Evolutionary conservation across 1,140 invertebrate species (phyloP), one percentile per base, ranked within the genome.

Genomic region (Neoseiulus cucumeris): DNA sequence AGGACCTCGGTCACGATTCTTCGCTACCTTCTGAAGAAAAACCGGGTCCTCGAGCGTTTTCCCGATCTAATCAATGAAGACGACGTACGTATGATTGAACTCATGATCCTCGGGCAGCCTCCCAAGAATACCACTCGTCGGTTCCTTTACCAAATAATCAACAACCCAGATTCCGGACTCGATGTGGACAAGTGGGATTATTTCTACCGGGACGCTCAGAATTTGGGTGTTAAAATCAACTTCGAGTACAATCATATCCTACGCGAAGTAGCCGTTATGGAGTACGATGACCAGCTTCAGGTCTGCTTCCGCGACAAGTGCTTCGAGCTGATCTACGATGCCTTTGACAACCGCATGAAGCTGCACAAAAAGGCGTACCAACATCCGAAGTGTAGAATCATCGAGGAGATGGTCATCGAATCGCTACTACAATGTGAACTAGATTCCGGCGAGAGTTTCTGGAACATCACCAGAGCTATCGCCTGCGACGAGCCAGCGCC

Each of bases 181-280:
- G 84, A 86, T 75, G 84, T 86, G 5, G 84, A 86, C 72, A 85
- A 84, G 73, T 85, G 79, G 79, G 84, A 86, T 71, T 86, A 86
- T 69, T 76, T 85, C 47, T 72, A 79, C 14, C 74, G 84, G 65
- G 84, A 86, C 71, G 78, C 75, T 29, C 72, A 76, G 42, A 72
- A 75, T 66, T 68, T 82, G 4, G 80, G 80, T 9, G 71, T 81
- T 1, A 66, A 66, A 17, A 75, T 73, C 47, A 72, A 70, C 28
- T 80, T 81, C 74, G 79, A 79, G 69, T 76, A 77, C 66, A 51
- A 68, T 17, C 72, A 77, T 22, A 72, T 76, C 59, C 75, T 78
- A 33, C 73, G 75, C 30, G 75, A 72, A 70, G 70, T 73, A 7
- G 66, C 75, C 55, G 77, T 78, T 17, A 68, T 75, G 25, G 33